Percentiles rank a stretch among this genome's conserved stretches.
phyloP scores from a whole-genome alignment of 1,140 invertebrate species.

The Arctopsyche grandis region DNA sequence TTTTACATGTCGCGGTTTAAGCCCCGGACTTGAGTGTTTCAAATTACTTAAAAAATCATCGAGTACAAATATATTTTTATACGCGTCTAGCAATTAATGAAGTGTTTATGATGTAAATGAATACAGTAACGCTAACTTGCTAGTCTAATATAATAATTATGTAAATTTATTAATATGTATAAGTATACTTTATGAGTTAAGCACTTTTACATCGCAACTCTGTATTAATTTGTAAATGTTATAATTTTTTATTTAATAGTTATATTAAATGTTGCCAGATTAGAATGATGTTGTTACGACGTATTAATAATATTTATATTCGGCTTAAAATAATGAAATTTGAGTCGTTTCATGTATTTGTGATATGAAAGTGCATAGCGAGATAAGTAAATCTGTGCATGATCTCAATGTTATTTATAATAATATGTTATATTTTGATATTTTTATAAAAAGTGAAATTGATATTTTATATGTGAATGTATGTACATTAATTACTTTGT shows the following conservation, averaged over 20 bases:
- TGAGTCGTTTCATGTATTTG: neutral
- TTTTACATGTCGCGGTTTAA: conserved; percentile 91
- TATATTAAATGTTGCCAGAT: conserved; percentile 38
- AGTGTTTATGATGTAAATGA: conserved; percentile 7
- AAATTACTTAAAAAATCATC: neutral
- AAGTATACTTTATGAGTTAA: neutral
- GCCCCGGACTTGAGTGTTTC: conserved; percentile 61
- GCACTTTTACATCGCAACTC: neutral
- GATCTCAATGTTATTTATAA: conserved; percentile 38
- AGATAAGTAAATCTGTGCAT: conserved; percentile 20
- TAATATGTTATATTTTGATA: conserved; percentile 24
- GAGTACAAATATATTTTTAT: conserved; percentile 39
- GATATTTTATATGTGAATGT: conserved; percentile 21
- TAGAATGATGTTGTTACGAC: neutral
- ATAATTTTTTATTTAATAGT: neutral
- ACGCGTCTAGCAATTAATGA: neutral
- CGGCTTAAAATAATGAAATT: neutral
- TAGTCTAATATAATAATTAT: neutral
- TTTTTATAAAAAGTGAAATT: conserved; percentile 12
- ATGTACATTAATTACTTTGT: conserved; percentile 15
- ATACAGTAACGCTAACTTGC: neutral
- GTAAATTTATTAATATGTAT: neutral
- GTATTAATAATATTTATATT: neutral
- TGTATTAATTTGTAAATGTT: neutral
- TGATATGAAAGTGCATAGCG: conserved; percentile 11